Conservation (phyloP, 2,113 vertebrate species). For the Cromileptes altivelis region DNA sequence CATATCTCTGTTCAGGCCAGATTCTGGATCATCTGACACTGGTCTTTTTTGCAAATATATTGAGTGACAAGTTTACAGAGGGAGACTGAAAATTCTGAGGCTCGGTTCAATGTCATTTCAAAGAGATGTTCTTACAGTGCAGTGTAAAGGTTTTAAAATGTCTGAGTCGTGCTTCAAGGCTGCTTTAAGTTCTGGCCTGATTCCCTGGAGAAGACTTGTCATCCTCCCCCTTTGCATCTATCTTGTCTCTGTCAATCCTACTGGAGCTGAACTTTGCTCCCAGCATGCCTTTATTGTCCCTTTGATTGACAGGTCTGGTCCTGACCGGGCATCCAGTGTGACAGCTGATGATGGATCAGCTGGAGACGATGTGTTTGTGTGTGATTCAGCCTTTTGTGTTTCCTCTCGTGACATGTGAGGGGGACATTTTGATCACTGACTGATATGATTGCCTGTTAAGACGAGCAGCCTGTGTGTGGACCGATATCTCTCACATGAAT, state of each 20-base stretch:
- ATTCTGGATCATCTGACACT: no score
- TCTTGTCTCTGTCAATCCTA: conserved; percentile 3
- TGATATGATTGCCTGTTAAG: background rate
- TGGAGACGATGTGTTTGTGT: background rate
- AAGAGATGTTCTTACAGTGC: no score
- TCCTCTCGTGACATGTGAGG: background rate
- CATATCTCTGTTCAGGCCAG: no score
- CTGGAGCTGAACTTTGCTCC: conserved; percentile 50
- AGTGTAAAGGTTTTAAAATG: background rate
- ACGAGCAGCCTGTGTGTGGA: background rate
- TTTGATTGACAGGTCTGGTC: conserved; percentile 35
- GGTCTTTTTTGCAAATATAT: no score
- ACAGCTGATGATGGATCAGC: conserved; percentile 37
- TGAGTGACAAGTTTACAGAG: no score
- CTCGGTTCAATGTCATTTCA: no score
- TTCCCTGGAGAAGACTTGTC: conserved; percentile 23
- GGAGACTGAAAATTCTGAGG: no score
- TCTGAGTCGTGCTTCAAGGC: background rate
- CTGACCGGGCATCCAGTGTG: background rate
- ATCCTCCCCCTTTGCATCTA: background rate
- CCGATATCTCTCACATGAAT: no score
- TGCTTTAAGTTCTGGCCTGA: background rate
- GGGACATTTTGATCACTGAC: background rate
- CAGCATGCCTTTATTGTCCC: conserved; percentile 1
- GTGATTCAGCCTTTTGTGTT: background rate